Evolutionary conservation across 2,888 invertebrate species (phyloP), one percentile per base, ranked within the genome.

Genomic region (Venustoraphidia nigricollis): DNA sequence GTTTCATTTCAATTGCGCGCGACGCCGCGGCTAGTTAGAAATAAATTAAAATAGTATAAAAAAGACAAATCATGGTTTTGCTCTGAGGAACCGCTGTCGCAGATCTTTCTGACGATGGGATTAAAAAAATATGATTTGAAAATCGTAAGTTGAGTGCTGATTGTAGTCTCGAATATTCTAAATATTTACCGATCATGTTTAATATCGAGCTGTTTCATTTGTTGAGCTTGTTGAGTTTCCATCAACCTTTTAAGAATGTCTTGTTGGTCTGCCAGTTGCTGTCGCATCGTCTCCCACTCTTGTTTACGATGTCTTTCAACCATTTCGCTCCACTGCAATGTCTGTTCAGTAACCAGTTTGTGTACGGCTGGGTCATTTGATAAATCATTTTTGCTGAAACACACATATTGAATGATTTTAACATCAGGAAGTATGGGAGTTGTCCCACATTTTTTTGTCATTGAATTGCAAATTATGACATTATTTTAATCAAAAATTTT

Each of bases 321-420:
- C 73, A 96, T 79, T 59, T 87, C 87, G 50, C 90, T 87, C 96
- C 97, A 98, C 58, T 96, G 92, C 10, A 79, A 72, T 8, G 95
- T 93, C 70, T 98, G 97, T 55, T 93, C 93, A 38, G 80, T 78
- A 34, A 98, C 94, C 46, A 95, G 73, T 58, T 82, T 79, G 54
- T 87, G 81, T 57, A 91, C 81, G 1, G 76, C 70, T 1, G 83
- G 78, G 67, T 91, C 90, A 57, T 76, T 79, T 56, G 81, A 80
- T 10, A 90, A 72, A 62, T 90, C 89, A 57, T 79, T 80, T 68
- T 88, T 88, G 66, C 88, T 89, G 66, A 27, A 63, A 55, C 36
- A 41, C 44, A 46, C 38, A 44, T 27, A 27, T 6, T 27, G 17
- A 27, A 27, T 27, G 27, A 27, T 27, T 27, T 27, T 27, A 27